Evolutionary conservation across 2,888 invertebrate genomes (phyloP).

Genomic region (Scaeva pyrastri): DNA sequence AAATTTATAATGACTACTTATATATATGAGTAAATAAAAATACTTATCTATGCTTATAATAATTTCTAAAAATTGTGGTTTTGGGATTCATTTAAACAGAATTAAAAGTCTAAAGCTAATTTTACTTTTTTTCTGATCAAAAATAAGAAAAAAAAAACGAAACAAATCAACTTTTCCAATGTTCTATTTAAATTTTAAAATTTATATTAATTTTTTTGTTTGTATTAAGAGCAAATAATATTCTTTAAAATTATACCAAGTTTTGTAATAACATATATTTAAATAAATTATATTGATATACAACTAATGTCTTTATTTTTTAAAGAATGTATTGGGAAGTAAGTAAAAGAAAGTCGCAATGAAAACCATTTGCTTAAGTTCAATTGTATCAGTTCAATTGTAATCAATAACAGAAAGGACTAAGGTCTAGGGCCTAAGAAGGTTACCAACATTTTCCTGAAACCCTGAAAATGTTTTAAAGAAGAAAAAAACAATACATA

Average conservation of each 20-base stretch:
- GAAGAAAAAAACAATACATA: neutral
- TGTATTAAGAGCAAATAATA: neutral
- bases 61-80: neutral
- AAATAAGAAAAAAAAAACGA: neutral
- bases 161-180: neutral
- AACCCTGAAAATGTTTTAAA: too few relatives aligned
- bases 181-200: neutral
- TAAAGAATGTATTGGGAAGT: too few relatives aligned
- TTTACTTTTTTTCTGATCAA: neutral
- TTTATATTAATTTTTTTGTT: constrained; percentile 4
- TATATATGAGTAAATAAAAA: too few relatives aligned
- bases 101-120: neutral
- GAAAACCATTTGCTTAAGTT: too few relatives aligned
- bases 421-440: too few relatives aligned
- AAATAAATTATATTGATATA: constrained; percentile 6
- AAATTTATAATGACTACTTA: too few relatives aligned
- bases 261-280: constrained; percentile 13
- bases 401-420: too few relatives aligned
- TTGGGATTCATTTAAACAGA: constrained; percentile 2
- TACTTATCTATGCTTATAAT: neutral
- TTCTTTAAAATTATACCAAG: constrained; percentile 2
- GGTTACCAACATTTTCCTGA: too few relatives aligned
- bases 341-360: too few relatives aligned
- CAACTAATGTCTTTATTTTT: too few relatives aligned
- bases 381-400: too few relatives aligned